These are phyloP conservation scores for Eleutherodactylus coqui DNA, from an alignment of 2,797 vertebrate species.

Conservation along the genomic window DNA sequence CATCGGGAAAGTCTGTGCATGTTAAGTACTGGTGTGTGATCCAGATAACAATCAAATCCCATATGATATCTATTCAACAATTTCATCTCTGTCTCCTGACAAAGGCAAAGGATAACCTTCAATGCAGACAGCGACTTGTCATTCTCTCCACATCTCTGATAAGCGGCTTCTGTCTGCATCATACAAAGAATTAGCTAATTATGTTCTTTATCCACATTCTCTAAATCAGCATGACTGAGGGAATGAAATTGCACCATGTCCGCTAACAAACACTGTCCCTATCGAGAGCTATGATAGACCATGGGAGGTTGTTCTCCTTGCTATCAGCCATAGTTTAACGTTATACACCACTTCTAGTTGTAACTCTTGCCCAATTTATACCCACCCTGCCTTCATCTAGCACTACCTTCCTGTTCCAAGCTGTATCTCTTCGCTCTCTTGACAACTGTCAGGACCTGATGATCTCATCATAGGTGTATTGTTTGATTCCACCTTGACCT, in stretches of 20 bases:
- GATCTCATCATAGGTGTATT: no score
- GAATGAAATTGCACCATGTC: slow-evolving; percentile 11
- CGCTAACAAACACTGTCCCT: background rate
- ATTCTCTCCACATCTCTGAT: slow-evolving; percentile 43
- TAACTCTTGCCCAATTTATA: background rate
- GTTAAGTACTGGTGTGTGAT: slow-evolving; percentile 32
- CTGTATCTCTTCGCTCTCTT: no score
- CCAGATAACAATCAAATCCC: slow-evolving; percentile 32
- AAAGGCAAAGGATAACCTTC: slow-evolving; percentile 29
- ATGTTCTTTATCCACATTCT: slow-evolving; percentile 17
- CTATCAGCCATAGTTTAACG: background rate
- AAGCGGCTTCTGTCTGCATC: slow-evolving; percentile 29
- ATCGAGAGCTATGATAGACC: background rate
- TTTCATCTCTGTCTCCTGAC: slow-evolving; percentile 3
- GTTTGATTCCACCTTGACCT: background rate
- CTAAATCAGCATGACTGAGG: slow-evolving; percentile 10
- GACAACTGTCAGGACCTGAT: no score
- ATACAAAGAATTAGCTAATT: slow-evolving; percentile 46
- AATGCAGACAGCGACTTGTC: slow-evolving; percentile 17
- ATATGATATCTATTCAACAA: slow-evolving; percentile 3
- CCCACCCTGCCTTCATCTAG: background rate
- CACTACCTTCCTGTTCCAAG: background rate
- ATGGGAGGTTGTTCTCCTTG: background rate
- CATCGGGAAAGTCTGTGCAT: background rate
- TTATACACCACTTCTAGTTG: no score